Percentiles rank a stretch among this genome's conserved stretches.
These are phyloP conservation scores for Galaxias olidus DNA, from an alignment of 2,797 vertebrate species.

Conservation along the genomic window DNA sequence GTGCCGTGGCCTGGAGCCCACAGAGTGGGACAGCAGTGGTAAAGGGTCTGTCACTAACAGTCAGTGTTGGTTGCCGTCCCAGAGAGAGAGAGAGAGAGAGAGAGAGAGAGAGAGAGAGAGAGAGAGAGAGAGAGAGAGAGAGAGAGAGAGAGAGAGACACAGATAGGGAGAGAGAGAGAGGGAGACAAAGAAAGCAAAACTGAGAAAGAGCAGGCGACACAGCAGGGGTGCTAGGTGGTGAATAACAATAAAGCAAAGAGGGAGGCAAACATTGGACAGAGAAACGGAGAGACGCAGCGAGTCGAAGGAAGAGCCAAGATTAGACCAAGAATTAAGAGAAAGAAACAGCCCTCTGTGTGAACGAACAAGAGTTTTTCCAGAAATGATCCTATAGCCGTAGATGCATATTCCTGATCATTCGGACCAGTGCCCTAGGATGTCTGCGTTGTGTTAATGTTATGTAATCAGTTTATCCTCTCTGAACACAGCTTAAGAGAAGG, in stretches of 20 bases:
- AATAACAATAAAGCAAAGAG: not conserved
- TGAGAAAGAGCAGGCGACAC: not conserved
- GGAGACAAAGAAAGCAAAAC: constrained; percentile 11
- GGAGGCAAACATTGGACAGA: not conserved
- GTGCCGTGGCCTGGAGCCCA: not conserved
- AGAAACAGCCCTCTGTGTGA: not conserved
- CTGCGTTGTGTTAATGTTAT: constrained; percentile 22
- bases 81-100: constrained; percentile 30
- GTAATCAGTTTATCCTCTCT: constrained; percentile 42
- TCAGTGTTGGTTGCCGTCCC: constrained; percentile 51
- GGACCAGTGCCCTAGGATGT: constrained; percentile 20
- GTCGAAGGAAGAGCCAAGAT: not conserved
- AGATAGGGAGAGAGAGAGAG: constrained; percentile 20
- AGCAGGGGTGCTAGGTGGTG: not conserved
- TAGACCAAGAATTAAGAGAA: not conserved
- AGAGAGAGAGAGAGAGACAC: constrained; percentile 15
- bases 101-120: constrained; percentile 17
- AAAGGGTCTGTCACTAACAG: constrained; percentile 52
- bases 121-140: constrained; percentile 27
- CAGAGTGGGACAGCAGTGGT: constrained; percentile 16
- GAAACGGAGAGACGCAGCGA: constrained; percentile 17
- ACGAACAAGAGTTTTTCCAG: not conserved
- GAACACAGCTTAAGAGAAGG: constrained; percentile 30
- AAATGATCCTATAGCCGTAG: too few species aligned
- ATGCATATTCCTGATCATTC: constrained; percentile 21